These are phyloP conservation scores for Machaerirhynchus nigripectus DNA, from an alignment of 2,113 vertebrate species.

Conservation along the genomic window DNA sequence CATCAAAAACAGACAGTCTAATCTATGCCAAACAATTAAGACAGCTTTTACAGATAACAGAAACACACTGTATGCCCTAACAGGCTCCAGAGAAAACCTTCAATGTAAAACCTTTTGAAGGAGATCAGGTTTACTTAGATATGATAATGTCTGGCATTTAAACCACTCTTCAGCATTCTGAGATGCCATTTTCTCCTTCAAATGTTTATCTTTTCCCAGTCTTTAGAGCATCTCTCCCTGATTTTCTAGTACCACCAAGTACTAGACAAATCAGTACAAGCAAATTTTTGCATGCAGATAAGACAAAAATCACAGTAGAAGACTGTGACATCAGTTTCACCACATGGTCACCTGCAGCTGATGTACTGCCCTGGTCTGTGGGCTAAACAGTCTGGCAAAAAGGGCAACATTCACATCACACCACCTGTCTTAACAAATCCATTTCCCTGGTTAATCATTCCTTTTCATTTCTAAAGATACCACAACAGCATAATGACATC, in stretches of 20 bases:
- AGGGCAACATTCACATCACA: not conserved
- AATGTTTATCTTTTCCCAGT: not conserved
- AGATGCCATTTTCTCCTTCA: not conserved
- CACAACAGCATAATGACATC: not conserved
- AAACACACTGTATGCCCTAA: not conserved
- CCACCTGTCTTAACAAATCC: not conserved
- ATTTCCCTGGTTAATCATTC: not conserved
- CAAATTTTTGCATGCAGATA: not conserved
- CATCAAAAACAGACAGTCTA: not conserved
- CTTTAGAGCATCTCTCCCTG: not conserved
- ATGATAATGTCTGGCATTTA: not conserved
- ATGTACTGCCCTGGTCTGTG: not conserved
- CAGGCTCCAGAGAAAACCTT: not conserved
- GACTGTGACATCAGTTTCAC: not conserved
- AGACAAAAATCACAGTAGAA: not conserved
- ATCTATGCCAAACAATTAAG: not conserved
- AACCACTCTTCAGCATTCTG: not conserved
- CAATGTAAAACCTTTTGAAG: not conserved
- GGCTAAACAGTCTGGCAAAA: not conserved
- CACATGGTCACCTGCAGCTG: not conserved
- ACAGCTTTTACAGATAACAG: not conserved
- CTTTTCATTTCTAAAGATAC: not conserved
- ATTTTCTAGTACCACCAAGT: not conserved
- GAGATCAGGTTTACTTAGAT: not conserved
- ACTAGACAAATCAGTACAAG: not conserved